Base-by-base conservation (phyloP, 2,113 vertebrate genomes). In the Anseranas semipalmata region DNA sequence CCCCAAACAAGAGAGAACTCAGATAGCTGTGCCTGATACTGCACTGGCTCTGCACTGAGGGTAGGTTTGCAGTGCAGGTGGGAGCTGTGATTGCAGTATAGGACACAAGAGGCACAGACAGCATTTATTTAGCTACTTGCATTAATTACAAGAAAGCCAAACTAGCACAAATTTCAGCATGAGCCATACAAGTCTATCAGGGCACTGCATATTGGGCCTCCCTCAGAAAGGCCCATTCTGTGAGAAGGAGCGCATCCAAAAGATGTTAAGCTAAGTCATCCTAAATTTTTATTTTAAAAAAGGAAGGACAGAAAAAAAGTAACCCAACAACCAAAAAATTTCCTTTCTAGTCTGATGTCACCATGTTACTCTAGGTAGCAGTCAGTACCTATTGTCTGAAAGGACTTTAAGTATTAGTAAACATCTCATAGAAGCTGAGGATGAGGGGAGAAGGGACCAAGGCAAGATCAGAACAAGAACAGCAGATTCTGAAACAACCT, bases 171-270 rank as follows among this genome's bases (percentile, higher is more conserved):
- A 30, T 56, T 32, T 76, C n/a, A 68, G n/a, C 7, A 2, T 4
- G 18, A 67, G 35, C 24, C 41, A 52, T 7, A n/a, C 20, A 7
- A 7, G 35, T 39, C n/a, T 11, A 1, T 5, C 0, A 1, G 53
- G 32, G 45, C 53, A 15, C 12, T n/a, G 52, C 27, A 5, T 5
- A 15, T 2, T n/a, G 45, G 56, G 15, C 37, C 46, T 48, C 46
- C 21, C 25, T 43, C 7, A 58, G 32, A 59, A 35, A 14, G 58
- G 33, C 20, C 58, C n/a, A 35, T 21, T 59, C 58, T 33, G 16
- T 35, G 33, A 59, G 20, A 59, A 43, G 25, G 43, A 43, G 33
- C 18, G 25, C 8, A 37, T 48, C 20, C 30, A 70, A 73, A 82
- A 71, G 22, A 15, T 15, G 28, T 16, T 58, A 58, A 56, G 15